phyloP scores from a whole-genome alignment of 2,888 invertebrate species.

The Orchesellides sinensis region DNA sequence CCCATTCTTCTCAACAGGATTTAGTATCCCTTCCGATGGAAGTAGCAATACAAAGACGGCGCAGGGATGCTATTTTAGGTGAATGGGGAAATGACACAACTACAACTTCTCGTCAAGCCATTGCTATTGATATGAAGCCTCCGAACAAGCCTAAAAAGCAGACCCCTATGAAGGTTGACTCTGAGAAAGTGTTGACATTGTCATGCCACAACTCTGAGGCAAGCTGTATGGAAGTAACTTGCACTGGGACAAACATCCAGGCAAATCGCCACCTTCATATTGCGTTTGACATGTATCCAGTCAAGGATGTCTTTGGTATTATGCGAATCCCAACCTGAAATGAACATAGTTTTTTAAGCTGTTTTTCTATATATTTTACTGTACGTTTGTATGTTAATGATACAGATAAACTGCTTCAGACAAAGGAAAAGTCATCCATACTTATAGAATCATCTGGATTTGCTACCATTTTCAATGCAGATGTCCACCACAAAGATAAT shows the following conservation, averaged over 20 bases:
- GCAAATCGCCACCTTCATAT: slow-evolving; percentile 10
- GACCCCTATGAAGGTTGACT: neutral
- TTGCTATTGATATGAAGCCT: neutral
- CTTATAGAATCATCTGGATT: slow-evolving; percentile 24
- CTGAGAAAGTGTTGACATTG: neutral
- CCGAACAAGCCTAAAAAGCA: neutral
- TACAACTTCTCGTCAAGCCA: too few species aligned
- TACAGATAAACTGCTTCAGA: slow-evolving; percentile 31
- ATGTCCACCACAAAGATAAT: neutral
- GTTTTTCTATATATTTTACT: too few species aligned
- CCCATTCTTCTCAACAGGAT: too few species aligned
- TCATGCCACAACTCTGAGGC: neutral
- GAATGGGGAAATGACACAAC: too few species aligned
- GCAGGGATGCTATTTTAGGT: too few species aligned
- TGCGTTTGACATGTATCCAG: slow-evolving; percentile 31
- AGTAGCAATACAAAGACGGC: too few species aligned
- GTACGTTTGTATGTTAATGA: too few species aligned
- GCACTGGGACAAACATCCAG: neutral
- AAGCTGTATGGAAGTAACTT: slow-evolving; percentile 20
- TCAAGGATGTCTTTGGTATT: slow-evolving; percentile 32
- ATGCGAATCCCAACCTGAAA: too few species aligned
- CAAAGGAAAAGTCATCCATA: slow-evolving; percentile 4
- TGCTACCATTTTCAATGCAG: slow-evolving; percentile 19
- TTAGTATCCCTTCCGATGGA: too few species aligned
- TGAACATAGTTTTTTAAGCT: too few species aligned